A percentile compares a stretch with the other conserved stretches of the same genome.
These are phyloP conservation scores for Alectura lathami DNA, from an alignment of 2,113 vertebrate species.

Conservation along the genomic window DNA sequence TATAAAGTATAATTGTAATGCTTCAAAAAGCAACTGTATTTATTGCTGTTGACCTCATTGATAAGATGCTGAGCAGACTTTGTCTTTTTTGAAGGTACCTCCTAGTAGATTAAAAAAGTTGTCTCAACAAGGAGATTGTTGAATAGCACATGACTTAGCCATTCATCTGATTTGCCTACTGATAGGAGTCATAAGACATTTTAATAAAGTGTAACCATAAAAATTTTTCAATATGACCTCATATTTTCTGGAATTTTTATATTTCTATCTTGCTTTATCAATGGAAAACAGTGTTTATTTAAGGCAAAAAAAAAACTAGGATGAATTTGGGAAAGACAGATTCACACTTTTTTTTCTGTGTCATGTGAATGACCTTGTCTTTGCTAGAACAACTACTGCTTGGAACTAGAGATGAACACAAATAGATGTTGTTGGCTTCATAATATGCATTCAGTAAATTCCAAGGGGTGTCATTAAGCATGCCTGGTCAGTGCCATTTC, in stretches of 20 bases:
- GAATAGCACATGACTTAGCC: slow-evolving; percentile 72
- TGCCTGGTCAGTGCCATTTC: neutral
- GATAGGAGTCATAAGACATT: slow-evolving; percentile 75
- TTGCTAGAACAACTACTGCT: neutral
- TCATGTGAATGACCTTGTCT: slow-evolving; percentile 20
- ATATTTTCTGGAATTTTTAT: neutral
- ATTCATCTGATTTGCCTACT: slow-evolving; percentile 71
- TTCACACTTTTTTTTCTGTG: neutral
- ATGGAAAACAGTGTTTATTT: slow-evolving; percentile 25
- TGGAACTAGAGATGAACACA: neutral
- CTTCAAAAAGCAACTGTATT: neutral
- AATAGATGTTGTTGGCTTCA: neutral
- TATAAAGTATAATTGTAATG: neutral
- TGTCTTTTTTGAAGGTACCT: neutral
- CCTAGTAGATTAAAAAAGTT: neutral
- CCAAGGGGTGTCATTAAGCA: neutral
- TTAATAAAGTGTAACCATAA: slow-evolving; percentile 22
- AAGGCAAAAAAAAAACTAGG: neutral
- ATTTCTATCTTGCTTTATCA: slow-evolving; percentile 21
- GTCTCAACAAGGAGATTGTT: slow-evolving; percentile 67
- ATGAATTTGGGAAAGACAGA: neutral
- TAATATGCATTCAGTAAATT: neutral
- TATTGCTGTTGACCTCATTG: neutral
- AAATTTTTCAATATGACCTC: slow-evolving; percentile 2
- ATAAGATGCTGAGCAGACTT: neutral